Evolutionary conservation across 2,797 vertebrate species (phyloP).

Genomic region (Catharus ustulatus): DNA sequence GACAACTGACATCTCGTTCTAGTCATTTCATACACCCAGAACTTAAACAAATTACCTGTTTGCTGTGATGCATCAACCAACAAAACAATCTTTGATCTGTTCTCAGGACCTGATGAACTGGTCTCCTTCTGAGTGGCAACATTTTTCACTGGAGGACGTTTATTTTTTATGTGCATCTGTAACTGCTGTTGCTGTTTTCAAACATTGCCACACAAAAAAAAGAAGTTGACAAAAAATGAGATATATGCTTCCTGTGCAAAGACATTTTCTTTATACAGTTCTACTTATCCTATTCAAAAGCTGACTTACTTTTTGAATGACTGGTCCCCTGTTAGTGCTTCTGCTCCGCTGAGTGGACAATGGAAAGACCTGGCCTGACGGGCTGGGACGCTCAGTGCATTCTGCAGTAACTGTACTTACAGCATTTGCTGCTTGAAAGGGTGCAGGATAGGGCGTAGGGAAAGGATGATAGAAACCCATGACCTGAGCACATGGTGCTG

Average conservation of each 20-base stretch:
- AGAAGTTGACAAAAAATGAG: neutral
- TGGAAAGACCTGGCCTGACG: slow-evolving; percentile 82
- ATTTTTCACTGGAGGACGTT: slow-evolving; percentile 89
- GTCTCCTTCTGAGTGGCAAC: slow-evolving; percentile 95
- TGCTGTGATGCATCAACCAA: slow-evolving; percentile 94
- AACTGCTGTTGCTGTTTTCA: slow-evolving; percentile 78
- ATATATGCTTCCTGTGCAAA: neutral
- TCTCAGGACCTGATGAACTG: slow-evolving; percentile 89
- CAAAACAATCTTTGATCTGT: slow-evolving; percentile 89
- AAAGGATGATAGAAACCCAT: slow-evolving; percentile 99
- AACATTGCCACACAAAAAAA: neutral
- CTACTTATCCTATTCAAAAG: neutral
- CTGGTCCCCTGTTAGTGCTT: slow-evolving; percentile 81
- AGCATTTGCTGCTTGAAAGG: slow-evolving; percentile 85
- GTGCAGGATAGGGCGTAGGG: slow-evolving; percentile 84
- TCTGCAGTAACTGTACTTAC: slow-evolving; percentile 86
- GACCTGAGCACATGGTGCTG: slow-evolving; percentile 92
- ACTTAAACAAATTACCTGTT: slow-evolving; percentile 77
- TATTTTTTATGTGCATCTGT: slow-evolving; percentile 84
- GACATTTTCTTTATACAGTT: neutral
- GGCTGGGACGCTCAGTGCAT: slow-evolving; percentile 83
- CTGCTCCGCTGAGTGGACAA: slow-evolving; percentile 84
- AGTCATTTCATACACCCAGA: neutral
- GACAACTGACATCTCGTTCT: neutral
- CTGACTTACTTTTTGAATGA: slow-evolving; percentile 86